Percentiles rank a stretch among this genome's conserved stretches.
phyloP scores from a whole-genome alignment of 2,797 vertebrate genomes.

The Enteromius mattozi region DNA sequence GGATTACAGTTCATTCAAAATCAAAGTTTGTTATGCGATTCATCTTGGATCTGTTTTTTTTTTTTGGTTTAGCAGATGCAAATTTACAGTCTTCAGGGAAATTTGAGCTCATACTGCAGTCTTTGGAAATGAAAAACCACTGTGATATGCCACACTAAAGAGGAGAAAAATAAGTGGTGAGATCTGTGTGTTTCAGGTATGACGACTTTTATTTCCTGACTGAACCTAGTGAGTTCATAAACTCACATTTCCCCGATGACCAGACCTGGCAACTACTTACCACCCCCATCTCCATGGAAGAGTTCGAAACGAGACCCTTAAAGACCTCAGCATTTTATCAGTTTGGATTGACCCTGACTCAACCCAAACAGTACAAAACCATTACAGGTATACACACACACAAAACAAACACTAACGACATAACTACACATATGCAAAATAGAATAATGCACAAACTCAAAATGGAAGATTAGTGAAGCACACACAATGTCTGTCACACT shows the following conservation, averaged over 20 bases:
- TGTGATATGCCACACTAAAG: not conserved
- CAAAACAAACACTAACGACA: not conserved
- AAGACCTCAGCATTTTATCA: slow-evolving; percentile 84
- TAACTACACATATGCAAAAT: not conserved
- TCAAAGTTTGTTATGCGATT: not conserved
- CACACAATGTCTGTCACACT: slow-evolving; percentile 30
- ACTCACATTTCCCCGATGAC: slow-evolving; percentile 82
- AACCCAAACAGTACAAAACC: slow-evolving; percentile 76
- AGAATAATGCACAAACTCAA: slow-evolving; percentile 15
- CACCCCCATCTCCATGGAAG: slow-evolving; percentile 65
- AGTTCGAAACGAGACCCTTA: slow-evolving; percentile 81
- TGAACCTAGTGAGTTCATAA: slow-evolving; percentile 81
- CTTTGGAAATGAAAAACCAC: not conserved
- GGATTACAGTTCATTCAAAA: not conserved
- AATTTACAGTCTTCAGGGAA: not conserved
- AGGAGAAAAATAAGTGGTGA: slow-evolving; percentile 34
- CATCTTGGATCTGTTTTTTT: not conserved
- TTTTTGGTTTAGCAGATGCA: not conserved
- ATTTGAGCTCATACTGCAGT: not conserved
- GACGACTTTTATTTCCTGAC: slow-evolving; percentile 86
- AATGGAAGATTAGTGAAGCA: slow-evolving; percentile 18
- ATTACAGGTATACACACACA: slow-evolving; percentile 73
- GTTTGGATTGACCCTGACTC: slow-evolving; percentile 76
- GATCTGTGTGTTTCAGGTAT: slow-evolving; percentile 72
- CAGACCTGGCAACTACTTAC: slow-evolving; percentile 83